Conservation (phyloP, 2,888 invertebrate species). For the Tinea trinotella region DNA sequence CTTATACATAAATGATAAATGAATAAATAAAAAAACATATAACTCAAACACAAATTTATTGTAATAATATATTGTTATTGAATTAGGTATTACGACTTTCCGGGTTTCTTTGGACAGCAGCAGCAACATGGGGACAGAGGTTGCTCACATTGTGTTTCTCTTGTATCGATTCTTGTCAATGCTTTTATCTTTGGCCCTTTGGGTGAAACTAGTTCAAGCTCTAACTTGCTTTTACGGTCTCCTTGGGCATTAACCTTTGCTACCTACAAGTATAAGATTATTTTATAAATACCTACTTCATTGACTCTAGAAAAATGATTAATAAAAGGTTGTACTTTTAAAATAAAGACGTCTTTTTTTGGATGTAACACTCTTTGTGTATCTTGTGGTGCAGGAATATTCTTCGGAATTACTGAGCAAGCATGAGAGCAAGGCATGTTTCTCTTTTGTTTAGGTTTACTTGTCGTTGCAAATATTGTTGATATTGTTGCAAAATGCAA, state of each 20-base stretch:
- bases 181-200: conserved; percentile 70
- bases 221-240: conserved; percentile 64
- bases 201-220: conserved; percentile 78
- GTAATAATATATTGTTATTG: too few species aligned
- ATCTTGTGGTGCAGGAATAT: conserved; percentile 40
- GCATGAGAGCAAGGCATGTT: conserved; percentile 37
- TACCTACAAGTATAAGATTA: conserved; percentile 36
- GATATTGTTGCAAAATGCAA: not conserved
- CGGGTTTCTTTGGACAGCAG: conserved; percentile 27
- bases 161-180: conserved; percentile 52
- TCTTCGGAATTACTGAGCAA: conserved; percentile 43
- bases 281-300: too few species aligned
- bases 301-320: too few species aligned
- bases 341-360: conserved; percentile 74
- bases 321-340: too few species aligned
- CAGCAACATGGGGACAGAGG: conserved; percentile 44
- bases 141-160: conserved; percentile 59
- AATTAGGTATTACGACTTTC: not conserved
- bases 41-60: too few species aligned
- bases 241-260: conserved; percentile 53
- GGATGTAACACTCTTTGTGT: conserved; percentile 67
- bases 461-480: too few species aligned
- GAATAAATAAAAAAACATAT: too few species aligned
- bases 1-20: too few species aligned
- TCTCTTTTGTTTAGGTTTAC: not conserved